These are phyloP conservation scores for Lutraria lutraria DNA, from an alignment of 2,888 invertebrate species.

Conservation along the genomic window DNA sequence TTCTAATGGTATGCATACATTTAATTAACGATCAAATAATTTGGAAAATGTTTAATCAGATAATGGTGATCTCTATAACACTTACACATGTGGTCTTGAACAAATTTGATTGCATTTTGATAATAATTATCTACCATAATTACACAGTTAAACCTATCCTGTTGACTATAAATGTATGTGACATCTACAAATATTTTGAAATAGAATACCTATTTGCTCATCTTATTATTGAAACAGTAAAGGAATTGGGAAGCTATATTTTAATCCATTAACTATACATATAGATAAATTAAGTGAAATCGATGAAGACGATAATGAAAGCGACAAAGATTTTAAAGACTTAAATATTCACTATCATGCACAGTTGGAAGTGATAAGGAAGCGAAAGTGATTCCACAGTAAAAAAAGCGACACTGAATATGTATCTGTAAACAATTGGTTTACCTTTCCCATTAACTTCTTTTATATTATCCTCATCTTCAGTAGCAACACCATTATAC, in stretches of 20 bases:
- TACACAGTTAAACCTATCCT: too few species aligned
- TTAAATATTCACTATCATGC: neutral
- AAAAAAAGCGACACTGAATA: neutral
- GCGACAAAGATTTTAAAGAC: neutral
- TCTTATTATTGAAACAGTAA: too few species aligned
- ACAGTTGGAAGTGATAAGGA: neutral
- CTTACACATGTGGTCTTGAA: neutral
- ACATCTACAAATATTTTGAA: too few species aligned
- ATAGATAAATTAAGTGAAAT: neutral
- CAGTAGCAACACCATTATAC: slow-evolving; percentile 87
- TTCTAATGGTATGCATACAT: too few species aligned
- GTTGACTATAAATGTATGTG: too few species aligned
- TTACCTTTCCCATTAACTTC: slow-evolving; percentile 72
- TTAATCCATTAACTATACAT: neutral
- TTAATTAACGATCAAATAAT: neutral
- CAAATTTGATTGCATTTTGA: neutral
- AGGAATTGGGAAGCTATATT: too few species aligned
- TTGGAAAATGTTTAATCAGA: neutral
- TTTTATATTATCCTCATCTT: slow-evolving; percentile 85
- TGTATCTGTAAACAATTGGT: neutral
- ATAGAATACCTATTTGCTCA: too few species aligned
- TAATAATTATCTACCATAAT: too few species aligned
- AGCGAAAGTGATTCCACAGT: slow-evolving; percentile 11
- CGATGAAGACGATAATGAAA: neutral
- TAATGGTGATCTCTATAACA: neutral